Base-by-base conservation (phyloP, 2,888 invertebrate genomes). In the Sinohyriopsis cumingii region DNA sequence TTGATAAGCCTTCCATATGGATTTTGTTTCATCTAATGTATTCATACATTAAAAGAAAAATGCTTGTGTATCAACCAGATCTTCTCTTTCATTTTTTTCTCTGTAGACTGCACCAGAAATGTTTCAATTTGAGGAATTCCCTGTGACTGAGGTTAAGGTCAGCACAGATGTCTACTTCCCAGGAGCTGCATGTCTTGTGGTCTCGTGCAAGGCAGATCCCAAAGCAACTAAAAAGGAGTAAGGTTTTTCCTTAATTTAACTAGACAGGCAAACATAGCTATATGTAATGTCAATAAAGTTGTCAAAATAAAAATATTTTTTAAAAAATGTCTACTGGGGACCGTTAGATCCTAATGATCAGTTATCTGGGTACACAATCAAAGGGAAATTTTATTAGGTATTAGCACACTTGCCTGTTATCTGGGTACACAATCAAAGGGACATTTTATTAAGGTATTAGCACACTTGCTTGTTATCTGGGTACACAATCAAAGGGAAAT, bases 51-150 rank as follows among this genome's bases (percentile, higher is more conserved):
- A 1, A 45, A 45, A 45, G 45, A 45, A 12, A 45, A 45, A 45
- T 45, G 45, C 45, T 45, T 45, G 12, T 45, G 12, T 12, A 45
- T 45, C 45, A 45, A 3, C 45, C 45, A 45, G 45, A 45, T 45
- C 12, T 45, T 45, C 45, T 45, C 1, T 12, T 45, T 9, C 28
- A 25, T 66, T 18, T 64, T 20, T 7, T 53, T 64, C 55, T 60
- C 68, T 69, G 1, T 55, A 89, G 86, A 86, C 87, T 65, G 86
- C 87, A 4, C 88, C 88, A 20, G 89, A 89, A 77, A 86, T 88
- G 84, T 90, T 90, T 79, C 85, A 86, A 5, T 84, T 69, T 73
- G 87, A 89, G 73, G 88, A 89, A 69, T 82, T 86, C 65, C 84
- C 86, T 1, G 86, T 89, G 28, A 85, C 82, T 22, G 89, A 89